Base-by-base conservation (phyloP, 2,888 invertebrate species). In the Pheosia tremula region DNA sequence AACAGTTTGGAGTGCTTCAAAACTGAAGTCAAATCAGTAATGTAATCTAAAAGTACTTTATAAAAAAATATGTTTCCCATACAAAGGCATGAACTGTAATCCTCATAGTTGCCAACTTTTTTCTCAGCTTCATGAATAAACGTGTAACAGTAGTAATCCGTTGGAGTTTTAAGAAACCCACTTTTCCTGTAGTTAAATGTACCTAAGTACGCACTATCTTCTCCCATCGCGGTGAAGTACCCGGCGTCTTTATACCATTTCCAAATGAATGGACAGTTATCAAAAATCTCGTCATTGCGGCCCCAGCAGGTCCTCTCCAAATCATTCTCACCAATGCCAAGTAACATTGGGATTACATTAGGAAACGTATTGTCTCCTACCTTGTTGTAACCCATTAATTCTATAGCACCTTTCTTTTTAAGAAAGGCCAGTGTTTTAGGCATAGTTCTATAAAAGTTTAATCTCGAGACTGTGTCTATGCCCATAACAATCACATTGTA, bases 311-410 rank as follows among this genome's bases (percentile, higher is more conserved):
- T 93, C 61, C 90, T 88, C 58, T 91, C 91, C 56, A 97, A 84
- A 77, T 97, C 97, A 0, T 91, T 90, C 39, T 95, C 95, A 53
- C 94, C 95, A 55, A 96, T 83, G 0, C 98, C 98, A 3, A 96
- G 95, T 10, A 98, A 89, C 67, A 97, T 94, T 0, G 98, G 97
- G 7, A 97, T 95, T 63, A 99, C 85, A 86, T 99, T 99, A 0
- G 98, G 98, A 83, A 97, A 98, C 0, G 98, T 98, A 85, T 98
- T 99, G 86, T 98, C 98, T 4, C 96, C 99, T 7, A 99, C 97
- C 94, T 98, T 99, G 83, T 97, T 98, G 86, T 98, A 98, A 6
- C 98, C 99, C 71, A 96, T 87, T 82, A 99, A 94, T 82, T 98
- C 98, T 58, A 97, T 94, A 50, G 96, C 96, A 11, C 94, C 94